Percentiles rank a stretch among this genome's conserved stretches.
Evolutionary conservation across 2,888 invertebrate genomes (phyloP).

Genomic region (Ligdia adustata): DNA sequence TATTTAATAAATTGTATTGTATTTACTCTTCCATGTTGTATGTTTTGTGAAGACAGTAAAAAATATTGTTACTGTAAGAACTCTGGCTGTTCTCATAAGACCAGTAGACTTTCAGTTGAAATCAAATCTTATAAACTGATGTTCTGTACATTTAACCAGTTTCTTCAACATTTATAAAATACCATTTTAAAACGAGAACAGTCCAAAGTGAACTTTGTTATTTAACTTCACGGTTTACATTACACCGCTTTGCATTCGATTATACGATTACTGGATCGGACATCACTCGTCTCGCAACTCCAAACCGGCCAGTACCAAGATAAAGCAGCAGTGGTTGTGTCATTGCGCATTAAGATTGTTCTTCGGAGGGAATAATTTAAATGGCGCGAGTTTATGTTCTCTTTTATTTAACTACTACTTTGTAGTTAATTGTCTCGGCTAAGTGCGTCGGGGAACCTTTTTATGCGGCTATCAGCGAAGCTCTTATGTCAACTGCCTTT

Average conservation of each 20-base stretch:
- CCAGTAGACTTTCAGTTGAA: too few species aligned
- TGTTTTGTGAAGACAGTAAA: too few species aligned
- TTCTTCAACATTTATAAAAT: conserved; percentile 12
- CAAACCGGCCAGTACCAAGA: conserved; percentile 45
- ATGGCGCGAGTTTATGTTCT: conserved; percentile 36
- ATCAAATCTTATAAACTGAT: conserved; percentile 5
- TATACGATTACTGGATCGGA: conserved; percentile 51
- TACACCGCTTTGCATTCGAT: conserved; percentile 32
- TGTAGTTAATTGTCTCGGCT: conserved; percentile 34
- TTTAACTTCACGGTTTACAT: conserved; percentile 7
- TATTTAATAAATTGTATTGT: too few species aligned
- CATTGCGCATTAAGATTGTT: conserved; percentile 57
- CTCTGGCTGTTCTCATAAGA: too few species aligned
- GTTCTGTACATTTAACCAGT: neutral
- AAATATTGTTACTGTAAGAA: too few species aligned
- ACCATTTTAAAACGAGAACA: conserved; percentile 11
- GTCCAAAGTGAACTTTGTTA: conserved; percentile 22
- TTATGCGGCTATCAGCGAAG: conserved; percentile 26
- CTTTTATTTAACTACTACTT: conserved; percentile 34
- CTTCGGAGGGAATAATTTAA: conserved; percentile 50
- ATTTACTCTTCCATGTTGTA: too few species aligned
- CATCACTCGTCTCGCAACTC: conserved; percentile 45
- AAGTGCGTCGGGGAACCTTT: conserved; percentile 32
- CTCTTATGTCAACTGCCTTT: conserved; percentile 26
- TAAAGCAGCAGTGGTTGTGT: conserved; percentile 54